These are phyloP conservation scores for Anguilla megastoma DNA, from an alignment of 2,797 vertebrate species.

Conservation along the genomic window DNA sequence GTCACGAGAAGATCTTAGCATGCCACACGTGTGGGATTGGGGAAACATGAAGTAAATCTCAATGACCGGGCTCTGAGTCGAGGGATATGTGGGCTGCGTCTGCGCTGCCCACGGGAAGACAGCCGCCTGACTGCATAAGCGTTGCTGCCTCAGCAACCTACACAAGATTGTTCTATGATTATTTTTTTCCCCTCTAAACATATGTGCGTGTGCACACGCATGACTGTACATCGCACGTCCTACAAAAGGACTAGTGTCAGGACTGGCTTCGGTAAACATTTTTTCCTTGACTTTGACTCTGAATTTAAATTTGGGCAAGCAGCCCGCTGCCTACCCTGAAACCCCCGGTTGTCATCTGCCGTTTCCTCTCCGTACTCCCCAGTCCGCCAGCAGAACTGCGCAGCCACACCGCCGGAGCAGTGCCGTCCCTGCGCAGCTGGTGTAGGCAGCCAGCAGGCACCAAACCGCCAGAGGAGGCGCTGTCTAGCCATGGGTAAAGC, in stretches of 20 bases:
- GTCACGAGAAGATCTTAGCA: background rate
- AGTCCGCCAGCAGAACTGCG: background rate
- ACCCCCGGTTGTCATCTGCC: background rate
- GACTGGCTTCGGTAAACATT: background rate
- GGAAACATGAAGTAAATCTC: constrained; percentile 2
- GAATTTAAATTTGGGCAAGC: background rate
- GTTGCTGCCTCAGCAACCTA: constrained; percentile 2
- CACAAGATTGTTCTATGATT: background rate
- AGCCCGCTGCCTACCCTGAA: background rate
- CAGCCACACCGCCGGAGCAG: background rate
- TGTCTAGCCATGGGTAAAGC: background rate
- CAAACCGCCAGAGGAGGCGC: background rate
- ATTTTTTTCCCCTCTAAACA: background rate
- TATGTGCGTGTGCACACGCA: background rate
- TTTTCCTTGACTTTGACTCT: background rate
- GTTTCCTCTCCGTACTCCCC: background rate
- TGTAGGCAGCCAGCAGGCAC: background rate
- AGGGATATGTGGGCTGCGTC: background rate
- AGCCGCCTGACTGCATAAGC: background rate
- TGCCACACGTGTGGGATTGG: background rate
- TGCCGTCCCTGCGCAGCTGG: background rate
- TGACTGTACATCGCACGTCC: background rate
- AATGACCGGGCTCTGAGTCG: background rate
- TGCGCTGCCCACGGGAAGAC: background rate
- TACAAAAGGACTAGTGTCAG: background rate